Conservation (phyloP, 2,797 vertebrate species). For the Gephyroberyx darwinii region DNA sequence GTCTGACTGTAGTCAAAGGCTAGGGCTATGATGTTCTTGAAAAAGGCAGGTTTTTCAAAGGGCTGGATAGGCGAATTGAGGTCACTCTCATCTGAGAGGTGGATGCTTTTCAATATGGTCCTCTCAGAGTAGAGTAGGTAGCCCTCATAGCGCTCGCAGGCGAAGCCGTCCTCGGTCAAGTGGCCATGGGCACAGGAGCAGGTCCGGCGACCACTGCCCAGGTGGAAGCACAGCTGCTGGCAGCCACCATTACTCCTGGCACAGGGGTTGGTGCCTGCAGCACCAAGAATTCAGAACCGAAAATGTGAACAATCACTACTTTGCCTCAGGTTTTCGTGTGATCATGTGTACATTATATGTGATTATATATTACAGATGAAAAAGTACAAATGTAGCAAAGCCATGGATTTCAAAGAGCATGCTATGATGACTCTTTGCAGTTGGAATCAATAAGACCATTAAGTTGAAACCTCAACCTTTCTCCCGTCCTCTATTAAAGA, state of each 20-base stretch:
- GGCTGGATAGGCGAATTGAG: conserved; percentile 95
- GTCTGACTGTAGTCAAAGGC: conserved; percentile 92
- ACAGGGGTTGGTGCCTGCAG: conserved; percentile 92
- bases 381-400: neutral
- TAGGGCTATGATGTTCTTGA: conserved; percentile 94
- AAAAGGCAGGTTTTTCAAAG: conserved; percentile 91
- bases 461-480: conserved; percentile 88
- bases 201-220: conserved; percentile 85
- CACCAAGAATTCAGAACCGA: conserved; percentile 33
- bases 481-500: conserved; percentile 96
- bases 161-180: conserved; percentile 89
- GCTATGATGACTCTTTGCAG: neutral
- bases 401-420: neutral
- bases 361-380: neutral
- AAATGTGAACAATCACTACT: conserved; percentile 32
- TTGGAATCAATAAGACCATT: conserved; percentile 63
- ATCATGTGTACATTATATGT: conserved; percentile 20
- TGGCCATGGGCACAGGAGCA: conserved; percentile 97
- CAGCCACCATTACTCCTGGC: conserved; percentile 93
- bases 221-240: conserved; percentile 95
- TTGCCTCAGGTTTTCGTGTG: conserved; percentile 3
- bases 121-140: conserved; percentile 97
- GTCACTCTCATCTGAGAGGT: conserved; percentile 96
- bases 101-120: conserved; percentile 95
- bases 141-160: conserved; percentile 92